Evolutionary conservation across 2,888 invertebrate genomes (phyloP).

Genomic region (Dicycla oo): DNA sequence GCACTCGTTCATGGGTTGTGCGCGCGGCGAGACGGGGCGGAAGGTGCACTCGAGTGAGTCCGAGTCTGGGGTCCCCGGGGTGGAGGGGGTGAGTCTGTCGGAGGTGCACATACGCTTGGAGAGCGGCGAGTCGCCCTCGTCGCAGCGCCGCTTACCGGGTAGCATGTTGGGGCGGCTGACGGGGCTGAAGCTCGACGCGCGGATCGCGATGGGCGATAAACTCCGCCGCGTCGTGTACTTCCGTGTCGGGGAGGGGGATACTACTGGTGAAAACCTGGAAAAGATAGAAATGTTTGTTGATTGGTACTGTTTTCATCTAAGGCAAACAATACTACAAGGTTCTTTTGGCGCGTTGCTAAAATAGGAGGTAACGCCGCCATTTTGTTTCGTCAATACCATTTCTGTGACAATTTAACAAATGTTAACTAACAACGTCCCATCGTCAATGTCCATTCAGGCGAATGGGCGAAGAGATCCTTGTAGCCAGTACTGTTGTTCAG

Average conservation of each 20-base stretch:
- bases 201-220: slow-evolving; percentile 96
- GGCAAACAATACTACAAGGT: not conserved
- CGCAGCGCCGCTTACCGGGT: slow-evolving; percentile 91
- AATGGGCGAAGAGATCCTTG: too few relatives aligned
- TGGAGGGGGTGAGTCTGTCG: slow-evolving; percentile 80
- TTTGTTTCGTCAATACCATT: not conserved
- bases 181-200: slow-evolving; percentile 94
- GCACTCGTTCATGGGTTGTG: slow-evolving; percentile 79
- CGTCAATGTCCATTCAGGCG: too few relatives aligned
- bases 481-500: too few relatives aligned
- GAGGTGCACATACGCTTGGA: slow-evolving; percentile 85
- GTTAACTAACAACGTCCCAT: not conserved
- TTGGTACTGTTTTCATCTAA: not conserved
- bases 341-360: not conserved
- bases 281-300: not conserved
- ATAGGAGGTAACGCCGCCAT: not conserved
- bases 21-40: slow-evolving; percentile 86
- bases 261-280: slow-evolving; percentile 89
- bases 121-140: slow-evolving; percentile 89
- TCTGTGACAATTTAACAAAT: not conserved
- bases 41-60: slow-evolving; percentile 88
- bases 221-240: slow-evolving; percentile 96
- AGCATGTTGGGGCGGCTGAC: slow-evolving; percentile 89
- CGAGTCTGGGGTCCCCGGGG: slow-evolving; percentile 86
- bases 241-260: slow-evolving; percentile 96